These are phyloP conservation scores for Drosophila atripex DNA, from an alignment of 2,888 invertebrate genomes.

Conservation along the genomic window DNA sequence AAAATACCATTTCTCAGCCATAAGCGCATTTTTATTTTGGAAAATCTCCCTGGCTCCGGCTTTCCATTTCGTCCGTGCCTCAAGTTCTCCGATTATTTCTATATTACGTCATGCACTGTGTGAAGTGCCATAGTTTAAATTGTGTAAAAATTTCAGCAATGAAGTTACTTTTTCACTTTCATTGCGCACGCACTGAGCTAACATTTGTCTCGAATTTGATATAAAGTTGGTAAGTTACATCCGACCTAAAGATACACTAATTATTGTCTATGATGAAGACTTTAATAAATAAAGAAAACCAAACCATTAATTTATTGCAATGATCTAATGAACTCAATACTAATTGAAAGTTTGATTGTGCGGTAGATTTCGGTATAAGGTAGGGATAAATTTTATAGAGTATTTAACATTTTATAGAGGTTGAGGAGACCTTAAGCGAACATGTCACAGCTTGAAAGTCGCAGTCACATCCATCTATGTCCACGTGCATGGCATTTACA, in stretches of 20 bases:
- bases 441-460: constrained; percentile 13
- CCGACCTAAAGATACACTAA: not conserved
- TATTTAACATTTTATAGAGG: not conserved
- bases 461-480: constrained; percentile 48
- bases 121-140: constrained; percentile 10
- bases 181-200: constrained; percentile 35
- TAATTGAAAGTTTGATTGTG: no score
- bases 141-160: constrained; percentile 14
- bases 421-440: not conserved
- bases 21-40: not conserved
- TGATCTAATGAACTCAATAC: no score
- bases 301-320: not conserved
- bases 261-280: not conserved
- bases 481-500: constrained; percentile 63
- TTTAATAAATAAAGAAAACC: no score
- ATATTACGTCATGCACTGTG: constrained; percentile 14
- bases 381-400: not conserved
- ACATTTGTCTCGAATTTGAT: constrained; percentile 9
- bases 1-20: constrained; percentile 4
- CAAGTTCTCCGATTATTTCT: not conserved
- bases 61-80: not conserved
- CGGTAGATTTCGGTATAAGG: no score
- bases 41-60: not conserved
- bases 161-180: constrained; percentile 58
- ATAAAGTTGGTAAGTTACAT: not conserved